Conservation (phyloP, 1,140 invertebrate genomes). For the Parasteatoda tepidariorum region DNA sequence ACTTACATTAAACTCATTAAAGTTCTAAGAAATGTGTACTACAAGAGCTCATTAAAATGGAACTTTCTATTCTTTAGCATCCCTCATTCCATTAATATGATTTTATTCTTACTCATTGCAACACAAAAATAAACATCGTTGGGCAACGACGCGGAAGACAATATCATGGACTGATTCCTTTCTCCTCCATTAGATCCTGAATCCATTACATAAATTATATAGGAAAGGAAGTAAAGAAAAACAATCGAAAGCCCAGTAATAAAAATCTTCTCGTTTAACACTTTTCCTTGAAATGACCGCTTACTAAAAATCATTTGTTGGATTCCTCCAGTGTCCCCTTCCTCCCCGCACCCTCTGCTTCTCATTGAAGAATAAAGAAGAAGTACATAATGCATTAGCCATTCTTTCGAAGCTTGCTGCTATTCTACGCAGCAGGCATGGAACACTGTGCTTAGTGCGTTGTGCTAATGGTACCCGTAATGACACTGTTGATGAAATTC, state of each 20-base stretch:
- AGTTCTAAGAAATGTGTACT: no score
- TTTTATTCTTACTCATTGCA: no score
- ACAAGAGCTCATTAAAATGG: no score
- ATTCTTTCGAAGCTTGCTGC: neutral
- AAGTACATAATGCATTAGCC: constrained; percentile 4
- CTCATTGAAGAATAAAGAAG: neutral
- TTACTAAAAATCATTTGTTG: constrained; percentile 11
- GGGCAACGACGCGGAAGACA: no score
- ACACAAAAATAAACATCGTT: no score
- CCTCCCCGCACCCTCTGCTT: neutral
- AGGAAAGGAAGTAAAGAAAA: neutral
- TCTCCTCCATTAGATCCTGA: neutral
- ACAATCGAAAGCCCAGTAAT: neutral
- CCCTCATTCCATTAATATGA: no score
- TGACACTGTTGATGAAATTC: constrained; percentile 16
- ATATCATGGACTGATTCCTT: neutral
- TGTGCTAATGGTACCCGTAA: neutral
- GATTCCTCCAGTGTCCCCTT: neutral
- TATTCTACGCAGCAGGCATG: neutral
- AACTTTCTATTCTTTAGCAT: no score
- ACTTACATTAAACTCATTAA: no score
- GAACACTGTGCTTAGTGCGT: neutral
- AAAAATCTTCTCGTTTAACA: neutral
- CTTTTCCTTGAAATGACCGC: constrained; percentile 2
- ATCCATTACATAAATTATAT: neutral